Conservation (phyloP, 1,140 invertebrate genomes). For the Megalonaias nervosa region DNA sequence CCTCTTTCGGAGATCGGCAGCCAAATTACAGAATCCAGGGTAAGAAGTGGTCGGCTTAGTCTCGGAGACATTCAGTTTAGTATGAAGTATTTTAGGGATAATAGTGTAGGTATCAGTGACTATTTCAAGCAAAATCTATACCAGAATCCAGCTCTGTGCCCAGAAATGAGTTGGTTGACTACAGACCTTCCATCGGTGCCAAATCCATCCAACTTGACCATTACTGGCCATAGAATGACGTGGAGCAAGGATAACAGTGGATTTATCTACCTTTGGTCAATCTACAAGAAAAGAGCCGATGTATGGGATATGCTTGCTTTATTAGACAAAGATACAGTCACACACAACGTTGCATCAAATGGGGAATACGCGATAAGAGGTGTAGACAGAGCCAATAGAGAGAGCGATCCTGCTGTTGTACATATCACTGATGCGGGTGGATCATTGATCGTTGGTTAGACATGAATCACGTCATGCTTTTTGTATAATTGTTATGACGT, state of each 20-base stretch:
- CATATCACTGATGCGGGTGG: background rate
- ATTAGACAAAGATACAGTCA: slow-evolving; percentile 10
- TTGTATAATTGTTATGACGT: too few species aligned
- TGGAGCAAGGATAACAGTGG: slow-evolving; percentile 30
- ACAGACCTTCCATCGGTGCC: background rate
- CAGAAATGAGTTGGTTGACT: slow-evolving; percentile 54
- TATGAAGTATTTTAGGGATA: slow-evolving; percentile 57
- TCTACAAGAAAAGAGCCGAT: slow-evolving; percentile 34
- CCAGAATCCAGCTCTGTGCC: slow-evolving; percentile 40
- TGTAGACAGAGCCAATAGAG: slow-evolving; percentile 24
- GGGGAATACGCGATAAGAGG: slow-evolving; percentile 33
- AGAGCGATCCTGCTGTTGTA: slow-evolving; percentile 20
- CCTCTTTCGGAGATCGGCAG: slow-evolving; percentile 48
- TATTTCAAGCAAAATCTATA: slow-evolving; percentile 44
- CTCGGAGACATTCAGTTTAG: slow-evolving; percentile 63
- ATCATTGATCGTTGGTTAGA: too few species aligned
- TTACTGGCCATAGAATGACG: slow-evolving; percentile 7
- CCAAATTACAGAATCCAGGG: slow-evolving; percentile 55
- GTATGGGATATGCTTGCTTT: slow-evolving; percentile 31
- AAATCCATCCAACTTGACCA: slow-evolving; percentile 24
- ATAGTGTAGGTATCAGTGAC: slow-evolving; percentile 52
- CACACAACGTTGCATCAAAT: background rate
- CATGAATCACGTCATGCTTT: too few species aligned
- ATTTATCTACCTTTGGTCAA: slow-evolving; percentile 30
- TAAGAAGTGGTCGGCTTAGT: slow-evolving; percentile 20